These are phyloP conservation scores for Gadus macrocephalus DNA, from an alignment of 2,113 vertebrate genomes.

Conservation along the genomic window DNA sequence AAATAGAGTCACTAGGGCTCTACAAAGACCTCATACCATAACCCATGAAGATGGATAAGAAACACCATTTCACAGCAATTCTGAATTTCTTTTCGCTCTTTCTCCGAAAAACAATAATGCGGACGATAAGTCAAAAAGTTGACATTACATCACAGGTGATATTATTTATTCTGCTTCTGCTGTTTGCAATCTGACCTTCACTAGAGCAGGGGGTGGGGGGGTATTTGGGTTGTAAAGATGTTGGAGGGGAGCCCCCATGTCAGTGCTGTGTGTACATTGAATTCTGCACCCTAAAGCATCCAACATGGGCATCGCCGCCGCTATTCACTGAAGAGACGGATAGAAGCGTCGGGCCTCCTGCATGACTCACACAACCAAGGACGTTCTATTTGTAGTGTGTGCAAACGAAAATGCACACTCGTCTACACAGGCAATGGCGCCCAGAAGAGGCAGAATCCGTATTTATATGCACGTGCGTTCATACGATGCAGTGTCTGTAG, in stretches of 20 bases:
- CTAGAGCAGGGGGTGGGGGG: conserved; percentile 5
- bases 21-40: too few species aligned
- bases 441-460: not conserved
- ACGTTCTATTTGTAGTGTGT: not conserved
- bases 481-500: too few species aligned
- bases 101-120: conserved; percentile 17
- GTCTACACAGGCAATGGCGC: not conserved
- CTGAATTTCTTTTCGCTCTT: too few species aligned
- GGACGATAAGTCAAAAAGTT: conserved; percentile 4
- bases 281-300: conserved; percentile 48
- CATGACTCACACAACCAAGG: conserved; percentile 31
- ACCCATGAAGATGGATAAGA: too few species aligned
- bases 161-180: conserved; percentile 18
- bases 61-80: not conserved
- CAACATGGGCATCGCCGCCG: conserved; percentile 51
- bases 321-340: conserved; percentile 35
- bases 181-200: not conserved
- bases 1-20: too few species aligned
- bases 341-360: conserved; percentile 4
- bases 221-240: not conserved
- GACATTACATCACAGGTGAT: conserved; percentile 39
- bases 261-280: conserved; percentile 39
- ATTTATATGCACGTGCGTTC: too few species aligned
- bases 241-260: conserved; percentile 19
- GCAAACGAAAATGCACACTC: not conserved